Conservation (phyloP, 1,140 invertebrate species). For the Aplysia californica region DNA sequence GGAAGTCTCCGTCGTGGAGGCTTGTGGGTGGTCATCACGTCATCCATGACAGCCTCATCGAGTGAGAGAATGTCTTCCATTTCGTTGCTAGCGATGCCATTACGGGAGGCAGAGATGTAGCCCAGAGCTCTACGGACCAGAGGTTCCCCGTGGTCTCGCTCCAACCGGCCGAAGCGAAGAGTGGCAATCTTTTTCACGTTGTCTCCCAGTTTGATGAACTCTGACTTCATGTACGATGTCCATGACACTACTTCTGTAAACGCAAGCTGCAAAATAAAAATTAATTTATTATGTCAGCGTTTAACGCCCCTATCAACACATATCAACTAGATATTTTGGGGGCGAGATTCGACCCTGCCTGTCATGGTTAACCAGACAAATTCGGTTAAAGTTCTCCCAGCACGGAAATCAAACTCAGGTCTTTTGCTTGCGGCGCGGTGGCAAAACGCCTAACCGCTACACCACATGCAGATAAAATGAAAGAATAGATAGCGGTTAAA, state of each 20-base stretch:
- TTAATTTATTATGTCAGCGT: neutral
- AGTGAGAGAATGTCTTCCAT: slow-evolving; percentile 80
- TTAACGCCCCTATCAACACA: neutral
- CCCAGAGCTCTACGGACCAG: slow-evolving; percentile 72
- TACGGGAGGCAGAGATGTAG: slow-evolving; percentile 76
- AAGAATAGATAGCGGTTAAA: no score
- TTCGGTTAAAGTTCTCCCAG: no score
- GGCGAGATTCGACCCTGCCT: no score
- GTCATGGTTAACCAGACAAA: no score
- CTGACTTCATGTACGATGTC: slow-evolving; percentile 50
- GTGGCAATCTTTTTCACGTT: slow-evolving; percentile 54
- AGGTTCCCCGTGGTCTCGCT: slow-evolving; percentile 75
- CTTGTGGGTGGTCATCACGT: slow-evolving; percentile 46
- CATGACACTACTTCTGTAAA: slow-evolving; percentile 59
- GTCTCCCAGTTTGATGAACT: slow-evolving; percentile 50
- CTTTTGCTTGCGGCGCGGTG: neutral
- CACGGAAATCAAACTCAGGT: neutral
- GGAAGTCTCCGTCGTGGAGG: slow-evolving; percentile 68
- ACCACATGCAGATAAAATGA: no score
- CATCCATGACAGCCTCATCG: slow-evolving; percentile 76
- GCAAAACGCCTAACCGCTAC: neutral
- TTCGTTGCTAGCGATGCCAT: slow-evolving; percentile 80
- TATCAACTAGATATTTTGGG: no score
- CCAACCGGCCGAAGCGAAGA: slow-evolving; percentile 75
- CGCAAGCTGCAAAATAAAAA: slow-evolving; percentile 31